Base-by-base conservation (phyloP, 2,113 vertebrate species). In the Asarcornis scutulata region DNA sequence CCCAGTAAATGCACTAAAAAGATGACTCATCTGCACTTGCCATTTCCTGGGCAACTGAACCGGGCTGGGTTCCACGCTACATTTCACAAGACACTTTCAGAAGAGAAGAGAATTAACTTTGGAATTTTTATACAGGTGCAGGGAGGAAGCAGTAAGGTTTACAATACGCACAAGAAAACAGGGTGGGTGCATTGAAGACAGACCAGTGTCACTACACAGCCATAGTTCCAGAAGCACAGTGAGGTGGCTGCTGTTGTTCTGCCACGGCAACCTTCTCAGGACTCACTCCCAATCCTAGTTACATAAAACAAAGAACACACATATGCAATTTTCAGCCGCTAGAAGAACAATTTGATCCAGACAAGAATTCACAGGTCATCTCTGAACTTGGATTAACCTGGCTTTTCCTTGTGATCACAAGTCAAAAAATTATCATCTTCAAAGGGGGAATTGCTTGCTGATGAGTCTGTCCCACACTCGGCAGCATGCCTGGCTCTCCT, bases 1-100 rank as follows among this genome's bases (percentile, higher is more conserved):
- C 90, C 88, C 63, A 87, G 16, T 72, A 72, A 88, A 86, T 68
- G 63, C 86, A 85, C 52, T 94, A 81, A 91, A 96, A 50, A 62
- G 44, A 21, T 86, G 75, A 93, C 63, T 81, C 60, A 58, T 71
- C 81, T 75, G 63, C 78, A 90, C 66, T 91, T 34, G 3, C 27
- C 42, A 85, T 72, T 88, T 80, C 69, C 80, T 59, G 66, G 55
- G 71, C 71, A 88, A 74, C 72, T 48, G 72, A 81, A 68, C 83
- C n/a, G 73, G 71, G 53, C 71, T 69, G 62, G 62, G 58, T 60
- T 90, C 77, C 78, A 89, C 62, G 17, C 23, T 2, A 52, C 53
- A 38, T 79, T 84, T 86, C 59, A 79, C 50, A 75, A 56, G 26
- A 38, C 44, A 44, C 68, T 80, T 73, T 73, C 88, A 86, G 64